Evolutionary conservation across 2,888 invertebrate genomes (phyloP).

Genomic region (Lamellibrachia columna): DNA sequence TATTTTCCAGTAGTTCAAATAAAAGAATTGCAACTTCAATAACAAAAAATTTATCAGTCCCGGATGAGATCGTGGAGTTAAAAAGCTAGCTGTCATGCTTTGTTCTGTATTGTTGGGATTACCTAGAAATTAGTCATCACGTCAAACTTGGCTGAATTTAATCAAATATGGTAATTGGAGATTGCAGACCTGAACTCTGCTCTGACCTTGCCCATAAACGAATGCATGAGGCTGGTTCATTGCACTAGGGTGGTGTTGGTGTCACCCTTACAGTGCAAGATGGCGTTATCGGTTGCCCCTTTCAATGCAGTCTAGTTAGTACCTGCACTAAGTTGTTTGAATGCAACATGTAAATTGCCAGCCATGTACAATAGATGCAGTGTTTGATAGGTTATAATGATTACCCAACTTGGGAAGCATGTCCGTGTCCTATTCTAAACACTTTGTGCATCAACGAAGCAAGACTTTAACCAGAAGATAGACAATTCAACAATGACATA

Average conservation of each 20-base stretch:
- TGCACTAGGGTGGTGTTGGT: neutral
- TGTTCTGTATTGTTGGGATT: too few relatives aligned
- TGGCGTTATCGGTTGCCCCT: neutral
- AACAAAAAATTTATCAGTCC: too few relatives aligned
- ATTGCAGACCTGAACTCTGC: too few relatives aligned
- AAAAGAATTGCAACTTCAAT: too few relatives aligned
- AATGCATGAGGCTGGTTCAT: too few relatives aligned
- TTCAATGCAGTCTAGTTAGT: neutral
- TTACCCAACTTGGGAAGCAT: neutral
- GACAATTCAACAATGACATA: neutral
- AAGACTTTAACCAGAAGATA: neutral
- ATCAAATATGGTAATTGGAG: too few relatives aligned
- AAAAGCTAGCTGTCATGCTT: too few relatives aligned
- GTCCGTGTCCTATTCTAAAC: neutral
- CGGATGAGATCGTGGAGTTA: neutral
- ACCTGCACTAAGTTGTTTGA: neutral
- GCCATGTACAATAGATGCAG: neutral
- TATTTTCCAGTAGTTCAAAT: too few relatives aligned
- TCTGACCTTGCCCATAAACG: too few relatives aligned
- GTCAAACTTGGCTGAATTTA: too few relatives aligned
- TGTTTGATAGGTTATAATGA: neutral
- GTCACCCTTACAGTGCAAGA: neutral
- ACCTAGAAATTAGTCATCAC: too few relatives aligned
- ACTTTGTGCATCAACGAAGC: neutral
- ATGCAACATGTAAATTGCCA: neutral